These are phyloP conservation scores for Reinhardtius hippoglossoides DNA, from an alignment of 2,113 vertebrate species.

Conservation along the genomic window DNA sequence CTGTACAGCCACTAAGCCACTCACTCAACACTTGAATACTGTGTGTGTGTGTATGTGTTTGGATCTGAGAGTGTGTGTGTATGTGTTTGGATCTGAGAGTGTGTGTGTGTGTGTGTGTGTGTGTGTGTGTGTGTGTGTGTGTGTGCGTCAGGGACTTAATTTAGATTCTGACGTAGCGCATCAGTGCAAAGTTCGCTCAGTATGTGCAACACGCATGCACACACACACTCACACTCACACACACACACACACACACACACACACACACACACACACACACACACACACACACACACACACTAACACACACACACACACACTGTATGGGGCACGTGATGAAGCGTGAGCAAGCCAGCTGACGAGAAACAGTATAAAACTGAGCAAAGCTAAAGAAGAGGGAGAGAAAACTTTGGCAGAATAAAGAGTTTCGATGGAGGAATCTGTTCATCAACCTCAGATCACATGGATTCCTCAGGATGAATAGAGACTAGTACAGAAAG, in stretches of 20 bases:
- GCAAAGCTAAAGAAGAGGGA: background rate
- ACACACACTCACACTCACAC: too few relatives aligned
- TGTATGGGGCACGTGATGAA: background rate
- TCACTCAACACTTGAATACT: constrained; percentile 30
- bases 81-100: background rate
- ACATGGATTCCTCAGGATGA: background rate
- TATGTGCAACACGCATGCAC: fast-evolving
- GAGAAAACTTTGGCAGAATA: too few relatives aligned
- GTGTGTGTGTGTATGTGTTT: constrained; percentile 3
- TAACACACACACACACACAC: background rate
- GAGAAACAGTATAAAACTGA: background rate
- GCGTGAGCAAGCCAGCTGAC: background rate
- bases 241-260: too few relatives aligned
- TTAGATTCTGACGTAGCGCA: constrained; percentile 37
- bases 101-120: background rate
- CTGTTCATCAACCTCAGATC: too few relatives aligned
- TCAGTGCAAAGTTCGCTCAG: constrained; percentile 1
- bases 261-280: too few relatives aligned
- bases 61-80: too few relatives aligned
- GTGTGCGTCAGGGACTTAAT: constrained; percentile 18
- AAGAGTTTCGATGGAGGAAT: too few relatives aligned
- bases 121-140: background rate
- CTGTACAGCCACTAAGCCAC: constrained; percentile 43
- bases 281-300: too few relatives aligned
- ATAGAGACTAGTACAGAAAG: background rate